Base-by-base conservation (phyloP, 2,888 invertebrate species). In the Callimorpha dominula region DNA sequence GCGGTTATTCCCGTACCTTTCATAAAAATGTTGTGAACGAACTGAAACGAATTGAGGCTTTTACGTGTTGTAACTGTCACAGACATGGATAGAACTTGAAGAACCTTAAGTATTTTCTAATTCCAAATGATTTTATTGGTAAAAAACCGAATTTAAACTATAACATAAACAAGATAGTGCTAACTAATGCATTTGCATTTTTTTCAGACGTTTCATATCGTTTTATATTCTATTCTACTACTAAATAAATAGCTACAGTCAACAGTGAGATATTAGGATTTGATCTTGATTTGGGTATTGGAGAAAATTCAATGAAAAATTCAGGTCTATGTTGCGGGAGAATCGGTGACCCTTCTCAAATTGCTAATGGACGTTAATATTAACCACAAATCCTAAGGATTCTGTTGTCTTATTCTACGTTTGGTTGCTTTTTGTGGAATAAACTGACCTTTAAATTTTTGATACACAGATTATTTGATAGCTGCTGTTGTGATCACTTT, bases 251-350 rank as follows among this genome's bases (percentile, higher is more conserved):
- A 43, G 69, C 73, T 60, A 78, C 68, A 78, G 73, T 81, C 70
- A 71, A 75, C 75, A 76, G 72, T 71, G 67, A 75, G 65, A 76
- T 71, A 65, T 76, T 73, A 75, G 76, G 78, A 68, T 78, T 73
- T 78, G 83, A 82, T 74, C 72, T 78, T 82, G 82, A 83, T 85
- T 82, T 77, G 81, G 82, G 85, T 82, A 78, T 70, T 74, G 70
- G 67, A 74, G 81, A 77, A 78, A 83, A 78, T 80, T 83, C 76
- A 77, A 82, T 82, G 78, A 82, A 82, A 82, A 83, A 82, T 82
- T 82, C 85, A 82, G 85, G 81, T 81, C 75, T 64, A 68, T 70
- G 75, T 71, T 65, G 57, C 66, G 57, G 70, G 31, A 65, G 63
- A 66, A 76, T 63, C 73, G 68, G 76, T 71, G 83, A 82, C 82